Base-by-base conservation (phyloP, 2,888 invertebrate species). In the Orthosia gothica region DNA sequence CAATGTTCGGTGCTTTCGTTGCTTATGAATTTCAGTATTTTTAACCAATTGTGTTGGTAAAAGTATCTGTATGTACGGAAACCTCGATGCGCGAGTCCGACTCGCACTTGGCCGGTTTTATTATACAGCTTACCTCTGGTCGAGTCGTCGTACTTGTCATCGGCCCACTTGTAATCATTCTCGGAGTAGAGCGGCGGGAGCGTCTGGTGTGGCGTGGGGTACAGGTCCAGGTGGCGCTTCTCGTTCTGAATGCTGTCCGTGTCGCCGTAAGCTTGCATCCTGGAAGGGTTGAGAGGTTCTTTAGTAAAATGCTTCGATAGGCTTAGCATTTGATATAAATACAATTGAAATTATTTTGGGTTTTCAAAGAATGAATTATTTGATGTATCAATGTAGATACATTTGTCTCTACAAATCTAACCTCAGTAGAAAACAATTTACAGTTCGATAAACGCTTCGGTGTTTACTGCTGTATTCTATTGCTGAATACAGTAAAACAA, bases 151-250 rank as follows among this genome's bases (percentile, higher is more conserved):
- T 86, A 91, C 73, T 91, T 92, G 58, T 83, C 86, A 32, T 94
- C 93, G 0, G 88, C 87, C 95, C 95, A 95, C 70, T 94, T 93
- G 90, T 94, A 93, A 79, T 95, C 94, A 68, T 88, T 91, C 71
- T 94, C 94, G 0, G 91, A 80, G 90, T 92, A 96, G 57, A 97
- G 93, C 3, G 97, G 95, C 0, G 97, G 97, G 69, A 97, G 92
- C 9, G 93, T 93, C 92, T 97, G 97, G 87, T 97, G 96, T 0
- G 96, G 96, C 0, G 96, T 95, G 67, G 97, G 97, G 88, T 95
- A 97, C 89, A 97, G 88, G 81, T 95, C 96, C 82, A 94, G 83
- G 32, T 88, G 88, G 2, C 93, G 92, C 88, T 96, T 96, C 86
- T 95, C 93, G 55, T 90, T 90, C 74, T 87, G 84, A 2, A 95